Evolutionary conservation across 2,797 vertebrate genomes (phyloP).

Genomic region (Pachyuromys duprasi): DNA sequence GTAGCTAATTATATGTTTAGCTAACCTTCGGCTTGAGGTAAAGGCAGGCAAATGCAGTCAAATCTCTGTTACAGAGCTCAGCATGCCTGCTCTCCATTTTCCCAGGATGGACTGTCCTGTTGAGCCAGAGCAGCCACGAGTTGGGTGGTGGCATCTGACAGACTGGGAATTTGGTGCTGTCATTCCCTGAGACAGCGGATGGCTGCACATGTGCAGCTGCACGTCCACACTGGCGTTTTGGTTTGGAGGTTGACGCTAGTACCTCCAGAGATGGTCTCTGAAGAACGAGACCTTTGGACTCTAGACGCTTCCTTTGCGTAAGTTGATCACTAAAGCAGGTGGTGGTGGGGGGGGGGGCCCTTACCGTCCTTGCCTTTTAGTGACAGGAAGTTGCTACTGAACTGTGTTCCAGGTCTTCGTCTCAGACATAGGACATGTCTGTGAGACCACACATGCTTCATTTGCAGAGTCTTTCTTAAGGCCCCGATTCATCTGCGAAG

Average conservation of each 20-base stretch:
- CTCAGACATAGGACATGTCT: neutral
- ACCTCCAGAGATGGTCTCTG: neutral
- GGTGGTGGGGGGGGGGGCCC: neutral
- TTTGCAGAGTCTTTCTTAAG: neutral
- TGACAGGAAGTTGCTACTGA: neutral
- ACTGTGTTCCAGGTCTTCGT: neutral
- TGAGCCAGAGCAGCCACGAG: no score
- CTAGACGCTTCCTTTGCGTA: neutral
- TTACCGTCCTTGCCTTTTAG: neutral
- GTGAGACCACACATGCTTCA: neutral
- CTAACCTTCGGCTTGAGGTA: neutral
- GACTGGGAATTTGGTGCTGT: neutral
- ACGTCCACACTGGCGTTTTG: neutral
- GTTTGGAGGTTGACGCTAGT: neutral
- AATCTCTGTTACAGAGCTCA: neutral
- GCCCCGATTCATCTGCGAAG: neutral
- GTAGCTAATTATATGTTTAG: slow-evolving; percentile 41
- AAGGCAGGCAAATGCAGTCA: neutral
- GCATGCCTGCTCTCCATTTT: neutral
- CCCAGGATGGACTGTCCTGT: neutral
- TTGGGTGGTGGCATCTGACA: neutral
- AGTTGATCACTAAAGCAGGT: slow-evolving; percentile 1
- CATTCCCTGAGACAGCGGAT: neutral
- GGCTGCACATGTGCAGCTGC: neutral
- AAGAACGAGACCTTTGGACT: neutral